Base-by-base conservation (phyloP, 37 sponge, comb jelly and placozoan species). In the Bolinopsis microptera region DNA sequence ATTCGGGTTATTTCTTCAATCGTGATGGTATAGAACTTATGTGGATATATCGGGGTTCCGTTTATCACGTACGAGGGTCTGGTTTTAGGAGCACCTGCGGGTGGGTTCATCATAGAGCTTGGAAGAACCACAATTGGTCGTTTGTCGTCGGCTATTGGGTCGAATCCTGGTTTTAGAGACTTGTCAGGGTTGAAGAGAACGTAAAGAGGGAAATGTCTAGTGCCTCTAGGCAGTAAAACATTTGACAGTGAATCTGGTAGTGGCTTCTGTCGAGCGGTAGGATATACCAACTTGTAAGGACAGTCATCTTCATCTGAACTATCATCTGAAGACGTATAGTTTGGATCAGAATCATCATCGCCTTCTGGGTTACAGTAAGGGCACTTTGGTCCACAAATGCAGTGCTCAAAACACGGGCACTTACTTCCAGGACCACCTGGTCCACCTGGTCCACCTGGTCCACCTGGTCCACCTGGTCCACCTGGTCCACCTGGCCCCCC, bases 181-280 rank as follows among this genome's bases (percentile, higher is more conserved):
- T 72, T 72, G 26, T 72, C 75, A 5, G 75, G 75, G 75, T 72
- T 72, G 75, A 72, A 72, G 75, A 72, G 75, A 8, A 72, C 75
- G 26, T 72, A 72, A 28, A 72, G 75, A 72, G 75, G 75, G 75
- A 72, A 72, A 28, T 72, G 75, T 72, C 75, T n/a, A 21, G 31
- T 28, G 3, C 75, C 75, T 28, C 18, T 72, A 21, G 75, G 75
- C 31, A 72, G 75, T 2, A 72, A 21, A 8, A 72, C 75, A 30
- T 28, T 28, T 5, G 26, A 30, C 5, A 72, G 26, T 8, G 75
- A 72, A 28, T 72, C 75, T 30, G 75, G 75, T 23, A 72, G 75
- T 23, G 75, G 18, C 75, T 21, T 5, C 5, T n/a, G 75, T 72
- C 18, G 26, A 8, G 75, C 31, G 5, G 31, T 28, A 3, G 75